Evolutionary conservation across 2,888 invertebrate genomes (phyloP).

Genomic region (Podotricha telesiphe): DNA sequence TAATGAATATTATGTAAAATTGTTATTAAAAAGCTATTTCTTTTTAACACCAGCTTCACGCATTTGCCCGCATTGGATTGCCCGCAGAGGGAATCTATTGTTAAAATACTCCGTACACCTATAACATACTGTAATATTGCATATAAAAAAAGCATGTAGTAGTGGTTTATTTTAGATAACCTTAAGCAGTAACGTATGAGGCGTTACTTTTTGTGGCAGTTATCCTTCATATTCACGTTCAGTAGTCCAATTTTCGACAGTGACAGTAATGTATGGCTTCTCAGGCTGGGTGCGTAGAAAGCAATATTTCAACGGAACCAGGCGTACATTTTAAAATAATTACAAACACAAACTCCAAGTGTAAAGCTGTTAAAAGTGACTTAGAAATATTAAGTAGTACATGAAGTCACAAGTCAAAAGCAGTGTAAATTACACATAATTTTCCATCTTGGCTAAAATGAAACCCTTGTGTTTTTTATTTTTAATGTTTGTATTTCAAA

Average conservation of each 20-base stretch:
- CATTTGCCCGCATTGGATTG: too few relatives aligned
- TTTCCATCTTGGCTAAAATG: background rate
- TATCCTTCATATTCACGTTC: conserved; percentile 56
- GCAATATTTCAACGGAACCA: conserved; percentile 79
- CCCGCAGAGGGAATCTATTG: too few relatives aligned
- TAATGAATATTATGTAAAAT: too few relatives aligned
- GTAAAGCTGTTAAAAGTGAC: background rate
- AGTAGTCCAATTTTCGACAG: conserved; percentile 65
- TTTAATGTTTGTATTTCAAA: background rate
- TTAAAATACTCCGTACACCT: too few relatives aligned
- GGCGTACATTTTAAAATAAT: conserved; percentile 78
- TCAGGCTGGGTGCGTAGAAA: conserved; percentile 62
- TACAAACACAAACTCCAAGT: conserved; percentile 47
- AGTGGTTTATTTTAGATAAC: background rate
- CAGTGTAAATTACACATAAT: background rate
- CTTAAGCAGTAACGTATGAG: background rate
- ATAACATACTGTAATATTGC: background rate
- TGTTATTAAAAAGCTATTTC: background rate
- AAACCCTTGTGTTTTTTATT: background rate
- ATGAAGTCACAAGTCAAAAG: background rate
- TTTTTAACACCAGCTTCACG: too few relatives aligned
- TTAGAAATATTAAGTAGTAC: background rate
- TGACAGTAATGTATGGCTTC: conserved; percentile 70
- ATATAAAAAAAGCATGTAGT: conserved; percentile 1
- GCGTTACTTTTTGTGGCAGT: conserved; percentile 21